Evolutionary conservation across 2,797 vertebrate genomes (phyloP).

Genomic region (Lagorchestes hirsutus): DNA sequence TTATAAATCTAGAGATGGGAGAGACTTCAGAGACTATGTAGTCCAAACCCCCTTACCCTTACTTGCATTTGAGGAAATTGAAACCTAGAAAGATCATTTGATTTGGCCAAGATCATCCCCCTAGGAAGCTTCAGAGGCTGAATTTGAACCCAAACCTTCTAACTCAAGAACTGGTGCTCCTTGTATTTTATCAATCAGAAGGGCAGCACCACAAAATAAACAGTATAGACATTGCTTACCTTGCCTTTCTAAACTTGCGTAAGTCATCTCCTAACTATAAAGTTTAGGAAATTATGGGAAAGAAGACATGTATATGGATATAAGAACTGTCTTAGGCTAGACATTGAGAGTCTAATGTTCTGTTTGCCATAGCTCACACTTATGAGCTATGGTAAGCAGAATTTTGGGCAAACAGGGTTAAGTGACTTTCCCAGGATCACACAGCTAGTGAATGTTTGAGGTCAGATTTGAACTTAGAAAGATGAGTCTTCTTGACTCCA

Average conservation of each 20-base stretch:
- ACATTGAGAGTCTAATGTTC: not conserved
- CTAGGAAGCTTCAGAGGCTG: not conserved
- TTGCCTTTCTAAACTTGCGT: not conserved
- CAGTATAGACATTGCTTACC: not conserved
- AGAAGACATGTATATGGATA: not conserved
- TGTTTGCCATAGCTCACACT: no score
- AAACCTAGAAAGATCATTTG: not conserved
- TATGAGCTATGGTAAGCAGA: not conserved
- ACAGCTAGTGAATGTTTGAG: not conserved
- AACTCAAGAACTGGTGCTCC: not conserved
- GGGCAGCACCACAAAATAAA: not conserved
- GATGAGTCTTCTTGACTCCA: not conserved
- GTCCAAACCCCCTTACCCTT: not conserved
- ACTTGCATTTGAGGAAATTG: not conserved
- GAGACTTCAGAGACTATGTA: not conserved
- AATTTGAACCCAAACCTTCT: not conserved
- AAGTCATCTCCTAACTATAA: not conserved
- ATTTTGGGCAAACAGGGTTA: not conserved
- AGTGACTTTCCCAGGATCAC: not conserved
- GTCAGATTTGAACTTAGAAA: not conserved
- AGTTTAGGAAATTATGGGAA: not conserved
- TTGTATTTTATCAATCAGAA: not conserved
- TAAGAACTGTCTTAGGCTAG: not conserved
- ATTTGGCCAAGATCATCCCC: not conserved
- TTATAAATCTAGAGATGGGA: not conserved